Conservation (phyloP, 2,113 vertebrate species). For the Naja naja region DNA sequence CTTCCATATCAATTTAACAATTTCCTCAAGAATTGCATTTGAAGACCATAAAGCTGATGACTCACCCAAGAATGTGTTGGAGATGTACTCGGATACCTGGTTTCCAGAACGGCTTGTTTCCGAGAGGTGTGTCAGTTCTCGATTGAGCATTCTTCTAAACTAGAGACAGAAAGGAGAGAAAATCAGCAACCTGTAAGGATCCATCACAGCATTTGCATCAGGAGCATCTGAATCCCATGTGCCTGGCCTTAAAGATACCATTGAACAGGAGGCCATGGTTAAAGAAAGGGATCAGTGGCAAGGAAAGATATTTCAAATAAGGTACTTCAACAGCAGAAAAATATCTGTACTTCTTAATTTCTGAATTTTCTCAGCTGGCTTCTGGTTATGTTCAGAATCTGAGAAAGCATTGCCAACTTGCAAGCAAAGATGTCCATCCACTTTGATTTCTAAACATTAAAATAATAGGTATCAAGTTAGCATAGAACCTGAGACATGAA, state of each 20-base stretch:
- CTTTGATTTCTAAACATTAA: neutral
- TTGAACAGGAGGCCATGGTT: neutral
- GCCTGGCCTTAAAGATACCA: neutral
- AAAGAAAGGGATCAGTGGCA: neutral
- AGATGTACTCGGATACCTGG: constrained; percentile 94
- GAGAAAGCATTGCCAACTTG: neutral
- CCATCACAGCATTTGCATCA: neutral
- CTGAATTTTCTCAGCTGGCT: neutral
- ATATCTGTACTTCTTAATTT: neutral
- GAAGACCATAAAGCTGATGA: neutral
- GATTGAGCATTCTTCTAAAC: constrained; percentile 94
- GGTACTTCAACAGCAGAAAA: neutral
- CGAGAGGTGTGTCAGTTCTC: constrained; percentile 88
- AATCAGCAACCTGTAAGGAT: neutral
- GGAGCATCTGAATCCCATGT: neutral
- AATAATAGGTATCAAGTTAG: neutral
- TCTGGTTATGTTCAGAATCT: neutral
- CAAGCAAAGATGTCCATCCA: neutral
- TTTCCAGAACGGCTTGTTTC: constrained; percentile 92
- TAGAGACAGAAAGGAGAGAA: constrained; percentile 44
- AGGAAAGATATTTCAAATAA: neutral
- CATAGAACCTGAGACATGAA: neutral
- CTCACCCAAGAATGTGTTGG: constrained; percentile 86
- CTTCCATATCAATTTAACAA: neutral
- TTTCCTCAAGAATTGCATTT: neutral